Base-by-base conservation (phyloP, 2,113 vertebrate species). In the Herpailurus yagouaroundi region DNA sequence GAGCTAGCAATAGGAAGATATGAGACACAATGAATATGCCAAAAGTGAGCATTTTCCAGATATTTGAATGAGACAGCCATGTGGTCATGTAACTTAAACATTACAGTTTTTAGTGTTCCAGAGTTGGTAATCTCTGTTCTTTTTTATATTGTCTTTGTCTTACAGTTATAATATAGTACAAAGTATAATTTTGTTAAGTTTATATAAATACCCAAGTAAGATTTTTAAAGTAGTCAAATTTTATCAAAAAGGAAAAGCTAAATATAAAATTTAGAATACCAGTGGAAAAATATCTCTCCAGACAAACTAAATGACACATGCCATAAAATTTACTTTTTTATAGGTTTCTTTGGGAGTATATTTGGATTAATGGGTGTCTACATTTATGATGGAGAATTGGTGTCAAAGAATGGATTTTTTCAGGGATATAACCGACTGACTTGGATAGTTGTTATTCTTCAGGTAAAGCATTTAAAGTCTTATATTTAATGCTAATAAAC, bases 351-450 rank as follows among this genome's bases (percentile, higher is more conserved):
- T 96, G 99, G 99, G 66, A 98, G 99, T 94, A 98, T 99, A 97
- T 99, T 99, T 94, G 99, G 99, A 90, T 95, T 99, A 97, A 99
- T 99, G 96, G 99, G 99, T 91, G 99, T 99, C 97, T 98, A 99
- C 94, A 98, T 99, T 96, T 99, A 99, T 69, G 99, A 99, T 69
- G 99, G 99, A 83, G 99, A 99, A 89, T 98, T 99, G 29, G 99
- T 99, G 84, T 98, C 97, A 89, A 99, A 99, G 97, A 98, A 99
- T 7, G 99, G 99, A 96, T 99, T 99, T 99, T 99, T 99, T 98
- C 99, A 99, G 99, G 99, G 99, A 84, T 99, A 99, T 99, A 99
- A 99, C 98, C 98, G 97, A 1, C 95, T 99, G 98, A 99, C 99
- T 69, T 99, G 99, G 99, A 98, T 99, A 48, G 99, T 99, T 7